Conservation (phyloP, 2,797 vertebrate species). For the Rhinoraja longicauda region DNA sequence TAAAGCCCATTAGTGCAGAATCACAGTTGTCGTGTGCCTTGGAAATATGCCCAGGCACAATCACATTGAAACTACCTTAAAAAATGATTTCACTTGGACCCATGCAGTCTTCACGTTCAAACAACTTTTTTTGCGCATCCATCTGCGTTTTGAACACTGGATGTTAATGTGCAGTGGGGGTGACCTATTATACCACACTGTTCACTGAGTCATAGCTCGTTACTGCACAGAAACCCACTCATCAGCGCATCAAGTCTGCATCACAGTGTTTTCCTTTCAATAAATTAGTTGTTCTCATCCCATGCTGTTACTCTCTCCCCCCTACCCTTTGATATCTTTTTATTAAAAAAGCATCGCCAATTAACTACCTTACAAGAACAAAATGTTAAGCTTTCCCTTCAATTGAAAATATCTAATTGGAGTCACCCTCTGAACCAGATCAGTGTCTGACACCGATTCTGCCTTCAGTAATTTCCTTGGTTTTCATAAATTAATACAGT, state of each 20-base stretch:
- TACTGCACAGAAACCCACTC: background rate
- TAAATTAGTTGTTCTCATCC: background rate
- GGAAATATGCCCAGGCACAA: background rate
- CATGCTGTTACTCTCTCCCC: background rate
- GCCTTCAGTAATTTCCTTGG: background rate
- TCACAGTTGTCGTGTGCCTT: background rate
- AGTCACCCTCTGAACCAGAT: background rate
- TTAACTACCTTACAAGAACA: background rate
- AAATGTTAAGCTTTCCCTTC: background rate
- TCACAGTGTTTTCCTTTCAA: background rate
- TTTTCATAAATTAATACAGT: background rate
- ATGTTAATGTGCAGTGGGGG: background rate
- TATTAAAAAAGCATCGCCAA: background rate
- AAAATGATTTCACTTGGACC: background rate
- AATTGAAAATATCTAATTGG: background rate
- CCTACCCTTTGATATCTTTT: background rate
- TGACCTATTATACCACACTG: background rate
- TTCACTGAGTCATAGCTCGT: background rate
- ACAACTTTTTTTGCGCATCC: background rate
- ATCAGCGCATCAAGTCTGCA: background rate
- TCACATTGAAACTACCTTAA: background rate
- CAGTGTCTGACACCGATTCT: too few relatives aligned
- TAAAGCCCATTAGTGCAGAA: conserved; percentile 6
- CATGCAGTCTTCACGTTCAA: background rate
- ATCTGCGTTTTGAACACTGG: background rate